Evolutionary conservation across 2,113 vertebrate genomes (phyloP).

Genomic region (Caloenas nicobarica): DNA sequence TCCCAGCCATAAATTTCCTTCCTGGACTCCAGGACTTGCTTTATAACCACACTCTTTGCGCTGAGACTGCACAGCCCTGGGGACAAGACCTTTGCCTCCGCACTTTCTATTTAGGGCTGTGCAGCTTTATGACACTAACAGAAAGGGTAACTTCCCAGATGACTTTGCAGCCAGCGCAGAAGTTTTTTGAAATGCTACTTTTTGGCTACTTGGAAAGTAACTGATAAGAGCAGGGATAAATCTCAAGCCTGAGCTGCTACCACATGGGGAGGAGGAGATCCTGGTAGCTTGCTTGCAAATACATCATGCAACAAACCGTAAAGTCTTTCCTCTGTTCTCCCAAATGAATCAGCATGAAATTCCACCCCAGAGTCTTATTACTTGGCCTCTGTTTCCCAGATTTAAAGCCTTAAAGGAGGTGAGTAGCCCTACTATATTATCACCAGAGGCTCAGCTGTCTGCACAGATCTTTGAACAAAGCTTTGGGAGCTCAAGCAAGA

Average conservation of each 20-base stretch:
- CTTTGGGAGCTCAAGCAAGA: neutral
- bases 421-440: neutral
- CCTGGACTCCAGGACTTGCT: neutral
- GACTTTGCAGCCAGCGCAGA: neutral
- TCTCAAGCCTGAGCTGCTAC: neutral
- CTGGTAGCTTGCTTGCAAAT: neutral
- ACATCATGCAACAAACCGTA: neutral
- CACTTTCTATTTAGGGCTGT: slow-evolving; percentile 44
- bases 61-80: slow-evolving; percentile 25
- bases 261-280: neutral
- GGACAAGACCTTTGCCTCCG: slow-evolving; percentile 7
- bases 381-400: neutral
- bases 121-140: slow-evolving; percentile 1
- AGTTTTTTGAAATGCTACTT: neutral
- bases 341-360: neutral
- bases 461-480: neutral
- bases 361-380: neutral
- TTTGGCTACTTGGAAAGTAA: neutral
- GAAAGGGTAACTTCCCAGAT: slow-evolving; percentile 42
- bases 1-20: slow-evolving; percentile 32
- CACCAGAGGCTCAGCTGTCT: neutral
- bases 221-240: neutral
- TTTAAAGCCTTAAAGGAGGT: neutral
- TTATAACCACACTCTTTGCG: neutral
- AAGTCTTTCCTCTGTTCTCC: neutral